Conservation (phyloP, 2,888 invertebrate genomes). For the Dendrolimus pini region DNA sequence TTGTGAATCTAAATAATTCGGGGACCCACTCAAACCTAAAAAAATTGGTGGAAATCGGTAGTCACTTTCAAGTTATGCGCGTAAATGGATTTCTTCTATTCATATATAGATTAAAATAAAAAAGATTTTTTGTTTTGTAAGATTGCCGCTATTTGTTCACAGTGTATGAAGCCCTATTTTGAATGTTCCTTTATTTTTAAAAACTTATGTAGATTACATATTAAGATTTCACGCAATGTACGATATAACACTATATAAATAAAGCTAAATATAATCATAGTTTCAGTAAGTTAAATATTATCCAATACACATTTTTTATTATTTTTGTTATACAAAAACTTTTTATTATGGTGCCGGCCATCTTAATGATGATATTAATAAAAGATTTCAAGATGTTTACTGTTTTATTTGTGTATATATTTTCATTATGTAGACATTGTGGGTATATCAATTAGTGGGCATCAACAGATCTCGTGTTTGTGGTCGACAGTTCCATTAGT, state of each 20-base stretch:
- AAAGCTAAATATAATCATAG: conserved; percentile 8
- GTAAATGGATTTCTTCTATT: no score
- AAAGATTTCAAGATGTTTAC: conserved; percentile 23
- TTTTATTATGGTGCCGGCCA: conserved; percentile 36
- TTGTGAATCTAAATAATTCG: no score
- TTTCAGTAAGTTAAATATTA: conserved; percentile 11
- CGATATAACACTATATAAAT: no score
- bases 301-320: conserved; percentile 13
- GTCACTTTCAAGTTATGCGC: no score
- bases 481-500: conserved; percentile 56
- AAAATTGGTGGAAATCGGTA: no score
- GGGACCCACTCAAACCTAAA: no score
- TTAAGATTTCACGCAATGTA: not conserved
- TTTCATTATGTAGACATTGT: conserved; percentile 6
- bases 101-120: no score
- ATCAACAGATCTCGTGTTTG: conserved; percentile 39
- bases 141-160: no score
- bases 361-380: conserved; percentile 33
- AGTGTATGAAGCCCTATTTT: no score
- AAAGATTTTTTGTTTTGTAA: no score
- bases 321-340: conserved; percentile 12
- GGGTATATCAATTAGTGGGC: conserved; percentile 19
- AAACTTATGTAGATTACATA: not conserved
- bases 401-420: conserved; percentile 16
- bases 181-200: no score